Evolutionary conservation across 2,888 invertebrate genomes (phyloP), one percentile per base, ranked within the genome.

Genomic region (Drosophila neonasuta): DNA sequence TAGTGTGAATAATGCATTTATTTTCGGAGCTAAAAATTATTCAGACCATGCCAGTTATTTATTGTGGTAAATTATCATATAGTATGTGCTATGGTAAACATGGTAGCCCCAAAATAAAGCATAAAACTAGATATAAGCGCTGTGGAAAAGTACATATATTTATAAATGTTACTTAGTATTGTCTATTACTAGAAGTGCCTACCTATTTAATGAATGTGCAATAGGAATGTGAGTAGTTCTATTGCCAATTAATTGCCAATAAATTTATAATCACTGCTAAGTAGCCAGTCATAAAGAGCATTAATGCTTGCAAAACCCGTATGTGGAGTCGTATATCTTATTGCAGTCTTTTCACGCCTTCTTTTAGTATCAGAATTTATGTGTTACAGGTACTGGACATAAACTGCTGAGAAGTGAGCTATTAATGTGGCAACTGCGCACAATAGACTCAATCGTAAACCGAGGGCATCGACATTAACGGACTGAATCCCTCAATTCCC

Each of bases 391-490:
- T 67, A 63, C 51, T 15, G 7, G 9, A 32, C 45, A 68, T 58
- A 66, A 66, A 54, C 44, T 34, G 24, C 49, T 45, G 44, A 45
- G 49, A 66, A 66, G 32, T 54, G 59, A 39, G 45, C 67, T 54
- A 59, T 68, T 59, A 68, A 59, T 54, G 45, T 50, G 24, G 17
- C 15, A 54, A 49, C 29, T 55, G 39, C 24, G 39, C 52, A 52
- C 54, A 50, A 59, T 36, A 48, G 46, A 48, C 20, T 67, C 36
- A 67, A 55, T 68, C 59, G 64, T 67, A 64, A 63, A 64, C 39
- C 52, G 32, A 36, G 42, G 30, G 29, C 55, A 24, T 30, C 36
- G 46, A 48, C 46, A 57, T 48, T 34, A 41, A 24, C 15, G 2
- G 24, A 36, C 29, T 29, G 17, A 17, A 11, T 39, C 34, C 34